phyloP scores from a whole-genome alignment of 53 echinoderm and acorn worm genomes.

The Holothuria leucospilota region DNA sequence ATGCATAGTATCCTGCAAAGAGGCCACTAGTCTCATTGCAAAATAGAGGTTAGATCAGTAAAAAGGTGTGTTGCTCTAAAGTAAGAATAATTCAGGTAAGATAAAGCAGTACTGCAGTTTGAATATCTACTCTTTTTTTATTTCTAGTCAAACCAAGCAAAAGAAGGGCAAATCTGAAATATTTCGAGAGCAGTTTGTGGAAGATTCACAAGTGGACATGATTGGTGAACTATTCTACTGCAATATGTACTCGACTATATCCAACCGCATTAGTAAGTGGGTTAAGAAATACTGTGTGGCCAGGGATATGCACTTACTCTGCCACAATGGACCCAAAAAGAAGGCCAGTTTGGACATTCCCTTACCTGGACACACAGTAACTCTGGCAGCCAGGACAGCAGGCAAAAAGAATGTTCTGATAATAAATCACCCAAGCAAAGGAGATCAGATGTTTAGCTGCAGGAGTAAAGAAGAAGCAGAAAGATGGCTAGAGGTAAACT shows the following conservation, averaged over 20 bases:
- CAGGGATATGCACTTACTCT: conserved; percentile 54
- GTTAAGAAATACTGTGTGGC: conserved; percentile 66
- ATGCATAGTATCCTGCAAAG: too few species aligned
- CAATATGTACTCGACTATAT: conserved; percentile 38
- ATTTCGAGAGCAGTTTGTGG: conserved; percentile 47
- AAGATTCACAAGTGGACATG: conserved; percentile 56
- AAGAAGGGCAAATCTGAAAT: conserved; percentile 51
- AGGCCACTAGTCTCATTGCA: too few species aligned
- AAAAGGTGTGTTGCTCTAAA: too few species aligned
- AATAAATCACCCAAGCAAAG: conserved; percentile 53
- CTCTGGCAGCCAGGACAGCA: conserved; percentile 50
- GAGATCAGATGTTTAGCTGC: conserved; percentile 58
- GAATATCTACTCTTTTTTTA: too few species aligned
- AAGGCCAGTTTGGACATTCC: conserved; percentile 53
- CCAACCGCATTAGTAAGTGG: conserved; percentile 46
- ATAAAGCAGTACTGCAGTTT: too few species aligned
- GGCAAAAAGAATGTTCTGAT: conserved; percentile 61
- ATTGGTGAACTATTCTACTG: conserved; percentile 47
- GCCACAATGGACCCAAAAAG: conserved; percentile 49
- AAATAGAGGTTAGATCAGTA: too few species aligned
- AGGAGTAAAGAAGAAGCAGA: conserved; percentile 65
- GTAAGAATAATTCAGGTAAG: too few species aligned
- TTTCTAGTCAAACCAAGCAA: conserved; percentile 30
- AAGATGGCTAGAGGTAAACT: conserved; percentile 69
- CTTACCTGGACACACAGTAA: conserved; percentile 56